A percentile compares a stretch with the other conserved stretches of the same genome.
Evolutionary conservation across 2,888 invertebrate genomes (phyloP).

Genomic region (Uloborus plumipes): DNA sequence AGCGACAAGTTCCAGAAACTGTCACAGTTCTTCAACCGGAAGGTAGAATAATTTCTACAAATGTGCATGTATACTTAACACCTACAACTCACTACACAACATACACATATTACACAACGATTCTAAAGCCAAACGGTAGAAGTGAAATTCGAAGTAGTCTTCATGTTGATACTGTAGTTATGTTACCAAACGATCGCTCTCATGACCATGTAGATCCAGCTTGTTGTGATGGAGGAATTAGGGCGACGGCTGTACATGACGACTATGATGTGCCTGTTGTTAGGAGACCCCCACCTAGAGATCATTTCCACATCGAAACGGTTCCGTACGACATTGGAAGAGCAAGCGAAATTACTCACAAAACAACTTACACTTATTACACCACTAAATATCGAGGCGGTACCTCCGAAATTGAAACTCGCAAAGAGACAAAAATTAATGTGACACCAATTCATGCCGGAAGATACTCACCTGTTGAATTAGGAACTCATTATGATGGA

Average conservation of each 20-base stretch:
- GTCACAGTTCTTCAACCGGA: constrained; percentile 44
- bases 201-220: constrained; percentile 8
- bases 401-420: constrained; percentile 84
- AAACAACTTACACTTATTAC: constrained; percentile 90
- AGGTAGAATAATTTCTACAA: constrained; percentile 50
- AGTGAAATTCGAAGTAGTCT: constrained; percentile 72
- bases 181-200: constrained; percentile 22
- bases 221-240: constrained; percentile 15
- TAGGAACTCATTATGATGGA: constrained; percentile 46
- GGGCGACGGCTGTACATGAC: constrained; percentile 13
- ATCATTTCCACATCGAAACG: constrained; percentile 42
- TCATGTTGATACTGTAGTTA: constrained; percentile 48
- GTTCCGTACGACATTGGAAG: constrained; percentile 44
- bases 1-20: constrained; percentile 24
- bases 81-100: constrained; percentile 88
- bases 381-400: constrained; percentile 90
- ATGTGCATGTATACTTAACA: constrained; percentile 74
- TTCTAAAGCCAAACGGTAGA: constrained; percentile 87
- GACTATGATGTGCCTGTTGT: constrained; percentile 9
- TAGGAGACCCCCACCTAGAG: constrained; percentile 14
- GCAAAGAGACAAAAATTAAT: constrained; percentile 91
- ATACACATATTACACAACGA: constrained; percentile 91
- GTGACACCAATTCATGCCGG: constrained; percentile 71
- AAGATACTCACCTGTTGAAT: constrained; percentile 39
- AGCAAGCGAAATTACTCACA: constrained; percentile 52